Conservation (phyloP, 2,797 vertebrate genomes). For the Argentina silus region DNA sequence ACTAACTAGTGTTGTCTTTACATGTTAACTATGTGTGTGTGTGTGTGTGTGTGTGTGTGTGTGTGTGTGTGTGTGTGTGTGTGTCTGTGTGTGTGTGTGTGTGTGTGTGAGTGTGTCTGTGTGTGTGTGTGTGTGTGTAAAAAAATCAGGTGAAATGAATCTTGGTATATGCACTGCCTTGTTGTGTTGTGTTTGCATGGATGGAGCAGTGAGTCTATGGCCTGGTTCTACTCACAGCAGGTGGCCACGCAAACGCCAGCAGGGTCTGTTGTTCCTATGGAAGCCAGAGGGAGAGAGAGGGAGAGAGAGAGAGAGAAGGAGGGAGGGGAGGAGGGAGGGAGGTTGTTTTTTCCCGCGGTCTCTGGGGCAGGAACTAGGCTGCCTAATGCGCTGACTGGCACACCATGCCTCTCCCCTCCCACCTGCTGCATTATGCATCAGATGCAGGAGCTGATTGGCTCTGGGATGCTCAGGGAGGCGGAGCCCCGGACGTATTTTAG, state of each 20-base stretch:
- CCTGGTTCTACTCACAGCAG: background rate
- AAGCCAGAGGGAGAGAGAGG: conserved; percentile 1
- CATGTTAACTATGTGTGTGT: background rate
- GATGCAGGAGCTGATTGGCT: background rate
- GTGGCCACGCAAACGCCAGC: background rate
- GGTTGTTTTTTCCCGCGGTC: background rate
- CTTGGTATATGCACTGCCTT: background rate
- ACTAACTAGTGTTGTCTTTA: too few species aligned
- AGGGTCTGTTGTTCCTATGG: background rate
- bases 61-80: background rate
- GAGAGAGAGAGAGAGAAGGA: background rate
- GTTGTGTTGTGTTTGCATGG: background rate
- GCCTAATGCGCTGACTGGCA: background rate
- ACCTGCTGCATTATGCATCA: background rate
- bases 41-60: background rate
- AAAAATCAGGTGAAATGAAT: background rate
- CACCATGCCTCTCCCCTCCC: background rate
- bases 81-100: background rate
- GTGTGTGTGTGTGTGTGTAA: background rate
- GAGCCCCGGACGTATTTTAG: too few species aligned
- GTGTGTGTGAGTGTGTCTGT: background rate
- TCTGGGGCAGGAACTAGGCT: background rate
- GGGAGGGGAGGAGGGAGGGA: conserved; percentile 4
- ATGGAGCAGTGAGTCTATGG: background rate
- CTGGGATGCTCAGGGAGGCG: background rate